Evolutionary conservation across 2,113 vertebrate species (phyloP).

Genomic region (Bombycilla garrulus): DNA sequence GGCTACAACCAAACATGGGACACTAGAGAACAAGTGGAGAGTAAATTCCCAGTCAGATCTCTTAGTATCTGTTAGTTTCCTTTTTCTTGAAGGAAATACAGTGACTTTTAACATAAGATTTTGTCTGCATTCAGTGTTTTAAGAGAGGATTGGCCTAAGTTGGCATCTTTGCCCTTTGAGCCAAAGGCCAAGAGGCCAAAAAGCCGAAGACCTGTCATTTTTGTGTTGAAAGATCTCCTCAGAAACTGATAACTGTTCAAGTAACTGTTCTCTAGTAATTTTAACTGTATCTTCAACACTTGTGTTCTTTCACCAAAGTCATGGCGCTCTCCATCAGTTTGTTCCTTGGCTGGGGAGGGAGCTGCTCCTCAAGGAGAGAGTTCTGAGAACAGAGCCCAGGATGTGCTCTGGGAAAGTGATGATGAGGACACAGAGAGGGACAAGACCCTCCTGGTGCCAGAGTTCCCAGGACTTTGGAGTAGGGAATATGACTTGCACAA

Average conservation of each 20-base stretch:
- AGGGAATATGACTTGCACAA: conserved; percentile 24
- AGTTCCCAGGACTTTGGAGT: conserved; percentile 84
- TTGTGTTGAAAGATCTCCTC: background rate
- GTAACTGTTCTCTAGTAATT: background rate
- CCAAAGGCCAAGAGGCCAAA: background rate
- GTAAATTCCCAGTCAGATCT: background rate
- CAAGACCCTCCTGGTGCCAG: conserved; percentile 76
- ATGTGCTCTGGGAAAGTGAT: background rate
- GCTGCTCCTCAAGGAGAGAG: background rate
- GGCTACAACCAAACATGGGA: background rate
- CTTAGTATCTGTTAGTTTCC: background rate
- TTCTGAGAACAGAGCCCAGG: background rate
- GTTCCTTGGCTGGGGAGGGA: conserved; percentile 5
- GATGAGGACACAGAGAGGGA: conserved; percentile 1
- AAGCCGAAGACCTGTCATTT: background rate
- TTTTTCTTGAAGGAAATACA: background rate
- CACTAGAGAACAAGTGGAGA: background rate
- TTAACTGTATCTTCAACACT: background rate
- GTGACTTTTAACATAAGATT: background rate
- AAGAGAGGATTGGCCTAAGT: background rate
- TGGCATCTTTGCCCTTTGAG: background rate
- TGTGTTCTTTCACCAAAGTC: background rate
- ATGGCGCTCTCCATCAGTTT: background rate
- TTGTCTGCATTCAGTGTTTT: background rate
- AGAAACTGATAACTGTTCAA: background rate